These are phyloP conservation scores for Tonatia bakeri DNA, from an alignment of 2,113 vertebrate genomes.

Conservation along the genomic window DNA sequence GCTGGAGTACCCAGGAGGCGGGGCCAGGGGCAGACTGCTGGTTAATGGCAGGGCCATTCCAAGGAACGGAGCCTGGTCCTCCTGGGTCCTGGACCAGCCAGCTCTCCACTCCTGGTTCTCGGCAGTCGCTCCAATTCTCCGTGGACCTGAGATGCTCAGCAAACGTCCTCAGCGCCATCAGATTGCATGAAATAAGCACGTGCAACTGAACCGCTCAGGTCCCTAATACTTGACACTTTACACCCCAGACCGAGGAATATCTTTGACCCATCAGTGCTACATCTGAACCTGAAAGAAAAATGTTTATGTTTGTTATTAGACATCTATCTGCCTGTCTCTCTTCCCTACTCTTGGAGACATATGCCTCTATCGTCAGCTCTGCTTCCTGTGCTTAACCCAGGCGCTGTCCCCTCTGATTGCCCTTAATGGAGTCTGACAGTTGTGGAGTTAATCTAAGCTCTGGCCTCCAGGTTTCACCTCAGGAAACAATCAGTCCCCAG, in stretches of 20 bases:
- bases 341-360: constrained; percentile 70
- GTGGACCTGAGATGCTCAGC: not conserved
- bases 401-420: constrained; percentile 80
- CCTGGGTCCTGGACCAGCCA: not conserved
- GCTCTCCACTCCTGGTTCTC: not conserved
- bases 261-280: constrained; percentile 56
- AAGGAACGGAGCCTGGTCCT: not conserved
- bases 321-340: constrained; percentile 1
- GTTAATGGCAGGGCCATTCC: not conserved
- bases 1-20: not conserved
- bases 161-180: not conserved
- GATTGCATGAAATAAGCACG: not conserved
- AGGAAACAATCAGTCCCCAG: constrained; percentile 95
- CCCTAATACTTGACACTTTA: constrained; percentile 42
- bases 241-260: not conserved
- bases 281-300: constrained; percentile 70
- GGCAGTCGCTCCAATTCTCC: not conserved
- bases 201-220: not conserved
- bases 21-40: not conserved
- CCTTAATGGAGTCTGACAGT: constrained; percentile 87
- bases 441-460: constrained; percentile 84
- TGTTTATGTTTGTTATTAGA: constrained; percentile 56
- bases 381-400: constrained; percentile 84
- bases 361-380: constrained; percentile 75
- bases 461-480: constrained; percentile 91